Percentiles rank a stretch among this genome's conserved stretches.
phyloP scores from a whole-genome alignment of 2,797 vertebrate genomes.

The Rhadinocentrus ornatus region DNA sequence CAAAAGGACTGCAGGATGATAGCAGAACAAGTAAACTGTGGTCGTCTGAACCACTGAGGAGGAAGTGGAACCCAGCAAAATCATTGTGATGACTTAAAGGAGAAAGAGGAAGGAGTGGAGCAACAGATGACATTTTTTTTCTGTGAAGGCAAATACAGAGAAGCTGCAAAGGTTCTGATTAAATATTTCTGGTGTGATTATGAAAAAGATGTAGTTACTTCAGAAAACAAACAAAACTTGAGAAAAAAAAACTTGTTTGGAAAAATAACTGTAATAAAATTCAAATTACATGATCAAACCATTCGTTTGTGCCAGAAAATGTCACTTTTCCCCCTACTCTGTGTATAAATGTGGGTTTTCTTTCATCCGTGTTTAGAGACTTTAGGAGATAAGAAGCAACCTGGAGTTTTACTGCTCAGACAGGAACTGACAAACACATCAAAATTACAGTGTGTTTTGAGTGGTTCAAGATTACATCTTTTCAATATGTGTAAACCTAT shows the following conservation, averaged over 20 bases:
- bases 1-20: constrained; percentile 28
- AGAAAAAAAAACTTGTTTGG: too few species aligned
- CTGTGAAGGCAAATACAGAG: neutral
- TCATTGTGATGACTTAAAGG: constrained; percentile 2
- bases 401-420: neutral
- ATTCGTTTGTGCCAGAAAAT: neutral
- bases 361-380: too few species aligned
- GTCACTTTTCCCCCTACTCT: neutral
- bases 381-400: neutral
- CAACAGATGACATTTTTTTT: constrained; percentile 11
- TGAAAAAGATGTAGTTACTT: neutral
- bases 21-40: neutral
- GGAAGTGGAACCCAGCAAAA: constrained; percentile 24
- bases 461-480: neutral
- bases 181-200: neutral
- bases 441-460: neutral
- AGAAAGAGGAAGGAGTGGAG: constrained; percentile 47
- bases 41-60: constrained; percentile 19
- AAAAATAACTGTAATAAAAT: neutral
- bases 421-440: neutral
- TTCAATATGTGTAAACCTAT: neutral
- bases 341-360: too few species aligned
- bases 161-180: neutral
- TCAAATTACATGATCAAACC: neutral
- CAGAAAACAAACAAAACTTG: neutral